These are phyloP conservation scores for Hoplodrina ambigua DNA, from an alignment of 2,888 invertebrate species.

Conservation along the genomic window DNA sequence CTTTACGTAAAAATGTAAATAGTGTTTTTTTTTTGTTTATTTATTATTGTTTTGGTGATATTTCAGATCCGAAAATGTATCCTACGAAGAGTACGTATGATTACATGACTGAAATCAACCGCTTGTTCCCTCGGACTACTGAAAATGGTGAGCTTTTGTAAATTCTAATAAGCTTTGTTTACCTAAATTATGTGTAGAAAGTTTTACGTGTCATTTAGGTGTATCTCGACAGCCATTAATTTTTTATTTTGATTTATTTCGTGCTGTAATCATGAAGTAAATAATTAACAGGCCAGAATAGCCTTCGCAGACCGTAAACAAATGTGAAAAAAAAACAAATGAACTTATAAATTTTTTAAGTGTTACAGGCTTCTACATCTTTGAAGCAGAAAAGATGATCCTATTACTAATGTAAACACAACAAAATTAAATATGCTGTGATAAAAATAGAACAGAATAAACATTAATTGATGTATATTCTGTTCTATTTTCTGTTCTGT, in stretches of 20 bases:
- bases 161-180: neutral
- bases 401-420: constrained; percentile 4
- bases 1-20: constrained; percentile 52
- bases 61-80: constrained; percentile 75
- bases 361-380: neutral
- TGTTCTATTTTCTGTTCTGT: too few species aligned
- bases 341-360: neutral
- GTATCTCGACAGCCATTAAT: neutral
- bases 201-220: neutral
- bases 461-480: too few species aligned
- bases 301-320: neutral
- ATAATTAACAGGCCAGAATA: too few species aligned
- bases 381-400: neutral
- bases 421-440: neutral
- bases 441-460: neutral
- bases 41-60: constrained; percentile 52
- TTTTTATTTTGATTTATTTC: neutral
- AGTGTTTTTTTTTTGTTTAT: constrained; percentile 41
- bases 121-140: constrained; percentile 71
- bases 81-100: constrained; percentile 74
- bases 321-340: constrained; percentile 2
- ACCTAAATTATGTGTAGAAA: neutral
- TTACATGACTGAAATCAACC: constrained; percentile 76
- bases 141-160: constrained; percentile 74
- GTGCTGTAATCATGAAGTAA: too few species aligned